Conservation (phyloP, 2,113 vertebrate genomes). For the Lophius piscatorius region DNA sequence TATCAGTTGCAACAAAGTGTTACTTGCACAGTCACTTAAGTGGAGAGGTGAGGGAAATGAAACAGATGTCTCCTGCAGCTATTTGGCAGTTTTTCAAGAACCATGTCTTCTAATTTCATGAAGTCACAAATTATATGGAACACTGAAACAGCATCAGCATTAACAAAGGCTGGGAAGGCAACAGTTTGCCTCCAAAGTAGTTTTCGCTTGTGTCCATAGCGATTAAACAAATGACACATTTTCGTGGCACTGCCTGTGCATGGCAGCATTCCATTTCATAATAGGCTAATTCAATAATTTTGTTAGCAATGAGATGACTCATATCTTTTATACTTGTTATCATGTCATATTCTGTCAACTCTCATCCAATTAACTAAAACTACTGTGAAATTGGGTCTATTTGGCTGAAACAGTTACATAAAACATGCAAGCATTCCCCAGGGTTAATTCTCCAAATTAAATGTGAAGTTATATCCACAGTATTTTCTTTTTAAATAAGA, state of each 20-base stretch:
- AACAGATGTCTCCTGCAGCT: constrained; percentile 48
- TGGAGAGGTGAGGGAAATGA: constrained; percentile 20
- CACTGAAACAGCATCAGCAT: constrained; percentile 12
- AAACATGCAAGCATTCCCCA: too few species aligned
- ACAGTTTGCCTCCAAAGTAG: neutral
- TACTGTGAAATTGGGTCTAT: too few species aligned
- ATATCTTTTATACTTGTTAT: too few species aligned
- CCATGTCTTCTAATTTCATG: constrained; percentile 33
- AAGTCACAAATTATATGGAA: constrained; percentile 22
- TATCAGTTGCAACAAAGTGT: constrained; percentile 31
- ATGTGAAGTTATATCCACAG: too few species aligned
- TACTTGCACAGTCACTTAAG: constrained; percentile 54
- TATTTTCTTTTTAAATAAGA: too few species aligned
- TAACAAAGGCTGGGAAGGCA: neutral
- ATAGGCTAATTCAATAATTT: neutral
- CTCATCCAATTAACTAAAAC: too few species aligned
- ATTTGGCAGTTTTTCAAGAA: constrained; percentile 43
- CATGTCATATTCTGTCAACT: too few species aligned
- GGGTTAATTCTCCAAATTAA: too few species aligned
- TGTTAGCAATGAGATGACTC: too few species aligned
- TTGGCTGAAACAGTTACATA: too few species aligned
- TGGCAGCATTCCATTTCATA: neutral
- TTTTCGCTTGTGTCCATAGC: neutral
- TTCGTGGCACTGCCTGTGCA: neutral
- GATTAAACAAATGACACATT: neutral